Evolutionary conservation across 2,888 invertebrate genomes (phyloP).

Genomic region (Ctena decussata): DNA sequence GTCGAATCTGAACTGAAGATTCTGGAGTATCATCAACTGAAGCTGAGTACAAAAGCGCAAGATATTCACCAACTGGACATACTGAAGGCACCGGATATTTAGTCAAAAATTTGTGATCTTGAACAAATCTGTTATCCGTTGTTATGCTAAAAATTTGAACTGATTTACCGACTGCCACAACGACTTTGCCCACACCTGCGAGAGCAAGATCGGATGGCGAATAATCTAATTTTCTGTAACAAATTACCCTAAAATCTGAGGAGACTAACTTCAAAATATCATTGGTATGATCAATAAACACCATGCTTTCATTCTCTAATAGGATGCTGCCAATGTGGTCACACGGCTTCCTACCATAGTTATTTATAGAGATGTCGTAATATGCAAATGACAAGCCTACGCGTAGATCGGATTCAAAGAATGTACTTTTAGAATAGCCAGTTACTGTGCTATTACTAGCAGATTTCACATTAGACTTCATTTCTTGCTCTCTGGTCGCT

Average conservation of each 20-base stretch:
- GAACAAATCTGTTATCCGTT: no score
- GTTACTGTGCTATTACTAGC: no score
- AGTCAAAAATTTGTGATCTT: no score
- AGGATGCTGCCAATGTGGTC: neutral
- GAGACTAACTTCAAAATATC: neutral
- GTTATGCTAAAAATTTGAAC: no score
- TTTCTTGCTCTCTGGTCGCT: no score
- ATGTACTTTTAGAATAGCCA: neutral
- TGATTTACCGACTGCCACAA: neutral
- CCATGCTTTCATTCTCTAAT: neutral
- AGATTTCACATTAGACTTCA: neutral
- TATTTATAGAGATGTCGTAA: neutral
- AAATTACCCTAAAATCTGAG: neutral
- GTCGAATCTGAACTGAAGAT: no score
- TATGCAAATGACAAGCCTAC: neutral
- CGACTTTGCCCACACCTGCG: no score
- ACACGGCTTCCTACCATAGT: neutral
- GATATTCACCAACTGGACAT: no score
- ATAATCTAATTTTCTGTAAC: neutral
- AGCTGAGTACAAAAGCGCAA: no score
- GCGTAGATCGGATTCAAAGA: no score
- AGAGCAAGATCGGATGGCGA: neutral
- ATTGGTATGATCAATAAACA: neutral
- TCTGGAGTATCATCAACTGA: no score
- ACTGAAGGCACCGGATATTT: no score